Conservation (phyloP, 2,797 vertebrate genomes). For the Lacerta viridis region DNA sequence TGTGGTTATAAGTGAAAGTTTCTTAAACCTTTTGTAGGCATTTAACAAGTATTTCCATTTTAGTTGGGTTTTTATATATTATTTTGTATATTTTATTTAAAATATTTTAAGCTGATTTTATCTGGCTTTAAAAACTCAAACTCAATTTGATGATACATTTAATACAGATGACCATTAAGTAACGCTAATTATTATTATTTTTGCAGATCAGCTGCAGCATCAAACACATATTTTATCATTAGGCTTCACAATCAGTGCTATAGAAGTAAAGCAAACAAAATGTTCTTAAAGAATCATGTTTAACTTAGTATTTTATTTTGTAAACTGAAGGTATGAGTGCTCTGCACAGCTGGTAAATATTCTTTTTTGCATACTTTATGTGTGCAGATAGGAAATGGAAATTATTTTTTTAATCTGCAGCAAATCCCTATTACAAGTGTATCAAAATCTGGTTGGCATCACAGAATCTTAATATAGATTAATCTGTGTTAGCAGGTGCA, state of each 20-base stretch:
- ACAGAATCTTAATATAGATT: slow-evolving; percentile 76
- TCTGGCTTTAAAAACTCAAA: slow-evolving; percentile 81
- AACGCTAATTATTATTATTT: slow-evolving; percentile 81
- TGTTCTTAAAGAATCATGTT: slow-evolving; percentile 81
- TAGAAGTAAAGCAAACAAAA: slow-evolving; percentile 82
- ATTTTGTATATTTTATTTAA: slow-evolving; percentile 88
- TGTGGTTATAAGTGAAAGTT: slow-evolving; percentile 86
- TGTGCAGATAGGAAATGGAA: slow-evolving; percentile 75
- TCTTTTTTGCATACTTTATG: slow-evolving; percentile 73
- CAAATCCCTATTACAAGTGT: slow-evolving; percentile 76
- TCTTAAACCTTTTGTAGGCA: slow-evolving; percentile 87
- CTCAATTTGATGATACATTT: slow-evolving; percentile 81
- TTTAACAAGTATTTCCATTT: slow-evolving; percentile 86
- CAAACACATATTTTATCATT: slow-evolving; percentile 84
- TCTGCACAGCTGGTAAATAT: slow-evolving; percentile 77
- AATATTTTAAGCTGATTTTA: slow-evolving; percentile 80
- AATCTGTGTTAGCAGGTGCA: slow-evolving; percentile 83
- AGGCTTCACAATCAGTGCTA: slow-evolving; percentile 85
- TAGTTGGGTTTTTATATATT: slow-evolving; percentile 84
- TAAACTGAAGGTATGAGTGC: slow-evolving; percentile 75
- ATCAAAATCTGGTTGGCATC: slow-evolving; percentile 77
- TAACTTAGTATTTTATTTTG: slow-evolving; percentile 75
- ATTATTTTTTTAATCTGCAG: slow-evolving; percentile 77
- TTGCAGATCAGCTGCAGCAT: slow-evolving; percentile 80
- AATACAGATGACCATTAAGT: slow-evolving; percentile 80